Percentiles rank a stretch among this genome's conserved stretches.
phyloP scores from a whole-genome alignment of 1,140 invertebrate genomes.

The Sitobion miscanthi region DNA sequence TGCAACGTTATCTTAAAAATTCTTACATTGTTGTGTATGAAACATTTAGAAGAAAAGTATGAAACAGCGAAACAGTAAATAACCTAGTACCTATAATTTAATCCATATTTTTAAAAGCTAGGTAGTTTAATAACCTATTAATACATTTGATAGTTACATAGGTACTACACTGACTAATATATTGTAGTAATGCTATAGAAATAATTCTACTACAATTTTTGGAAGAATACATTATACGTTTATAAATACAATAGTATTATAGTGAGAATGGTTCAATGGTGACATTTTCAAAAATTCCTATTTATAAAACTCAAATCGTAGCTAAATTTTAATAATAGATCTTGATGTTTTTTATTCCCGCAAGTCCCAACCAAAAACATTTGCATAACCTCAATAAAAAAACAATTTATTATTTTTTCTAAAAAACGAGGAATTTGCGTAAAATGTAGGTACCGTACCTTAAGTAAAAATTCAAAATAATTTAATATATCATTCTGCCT shows the following conservation, averaged over 20 bases:
- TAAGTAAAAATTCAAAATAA: not conserved
- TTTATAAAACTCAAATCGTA: slow-evolving; percentile 8
- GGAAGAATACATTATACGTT: not conserved
- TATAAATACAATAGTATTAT: not conserved
- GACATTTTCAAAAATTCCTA: not conserved
- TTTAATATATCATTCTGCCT: too few species aligned
- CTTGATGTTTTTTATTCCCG: not conserved
- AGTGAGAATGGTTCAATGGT: not conserved
- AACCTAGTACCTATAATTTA: not conserved
- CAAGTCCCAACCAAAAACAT: not conserved
- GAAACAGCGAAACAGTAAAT: not conserved
- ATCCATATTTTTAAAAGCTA: not conserved
- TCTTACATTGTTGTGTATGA: not conserved
- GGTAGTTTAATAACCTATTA: not conserved
- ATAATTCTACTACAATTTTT: not conserved
- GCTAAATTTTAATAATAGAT: slow-evolving; percentile 3
- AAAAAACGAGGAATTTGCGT: not conserved
- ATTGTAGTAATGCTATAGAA: not conserved
- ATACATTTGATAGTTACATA: not conserved
- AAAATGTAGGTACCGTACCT: not conserved
- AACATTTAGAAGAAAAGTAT: not conserved
- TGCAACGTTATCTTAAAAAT: not conserved
- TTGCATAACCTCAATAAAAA: not conserved
- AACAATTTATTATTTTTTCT: not conserved
- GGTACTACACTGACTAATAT: not conserved